phyloP scores from a whole-genome alignment of 2,888 invertebrate genomes.

The Agriopis leucophaearia region DNA sequence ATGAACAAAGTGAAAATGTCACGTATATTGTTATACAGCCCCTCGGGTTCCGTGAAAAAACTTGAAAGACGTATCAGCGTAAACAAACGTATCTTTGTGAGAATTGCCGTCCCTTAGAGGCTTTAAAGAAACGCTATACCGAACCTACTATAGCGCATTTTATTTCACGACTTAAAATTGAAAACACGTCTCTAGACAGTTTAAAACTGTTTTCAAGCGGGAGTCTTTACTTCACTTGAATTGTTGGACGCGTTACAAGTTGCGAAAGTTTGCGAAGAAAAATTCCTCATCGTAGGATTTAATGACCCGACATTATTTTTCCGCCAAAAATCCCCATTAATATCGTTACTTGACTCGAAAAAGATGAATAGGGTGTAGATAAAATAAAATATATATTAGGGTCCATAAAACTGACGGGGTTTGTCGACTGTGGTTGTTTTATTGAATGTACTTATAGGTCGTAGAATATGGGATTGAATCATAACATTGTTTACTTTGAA shows the following conservation, averaged over 20 bases:
- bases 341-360: slow-evolving; percentile 57
- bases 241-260: slow-evolving; percentile 30
- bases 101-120: slow-evolving; percentile 30
- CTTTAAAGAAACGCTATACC: slow-evolving; percentile 34
- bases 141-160: slow-evolving; percentile 28
- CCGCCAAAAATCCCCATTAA: slow-evolving; percentile 51
- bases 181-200: slow-evolving; percentile 36
- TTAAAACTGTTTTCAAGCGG: slow-evolving; percentile 29
- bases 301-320: slow-evolving; percentile 50
- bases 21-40: slow-evolving; percentile 41
- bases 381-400: slow-evolving; percentile 67
- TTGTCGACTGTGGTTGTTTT: slow-evolving; percentile 62
- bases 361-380: slow-evolving; percentile 61
- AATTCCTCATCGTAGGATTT: slow-evolving; percentile 42
- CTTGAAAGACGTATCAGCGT: slow-evolving; percentile 9
- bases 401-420: slow-evolving; percentile 58
- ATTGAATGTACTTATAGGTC: slow-evolving; percentile 41
- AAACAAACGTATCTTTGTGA: slow-evolving; percentile 13
- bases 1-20: slow-evolving; percentile 59
- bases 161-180: slow-evolving; percentile 39
- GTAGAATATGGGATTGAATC: slow-evolving; percentile 25
- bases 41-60: slow-evolving; percentile 19
- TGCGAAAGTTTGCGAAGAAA: slow-evolving; percentile 41
- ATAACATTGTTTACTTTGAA: not conserved
- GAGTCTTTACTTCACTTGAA: slow-evolving; percentile 21